phyloP scores from a whole-genome alignment of 2,888 invertebrate genomes.

The Fragum whitleyi region DNA sequence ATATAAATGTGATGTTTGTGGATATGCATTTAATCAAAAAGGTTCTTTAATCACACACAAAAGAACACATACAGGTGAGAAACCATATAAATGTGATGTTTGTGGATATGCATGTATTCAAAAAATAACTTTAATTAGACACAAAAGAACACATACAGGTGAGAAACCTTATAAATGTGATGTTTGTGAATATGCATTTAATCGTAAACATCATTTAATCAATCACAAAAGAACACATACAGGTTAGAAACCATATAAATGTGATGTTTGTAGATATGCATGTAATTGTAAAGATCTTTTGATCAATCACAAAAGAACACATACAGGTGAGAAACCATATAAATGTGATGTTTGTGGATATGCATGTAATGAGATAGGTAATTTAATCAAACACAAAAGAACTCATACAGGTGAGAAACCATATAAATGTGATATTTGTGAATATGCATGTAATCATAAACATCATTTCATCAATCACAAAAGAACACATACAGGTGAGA shows the following conservation, averaged over 20 bases:
- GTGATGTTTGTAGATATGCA: slow-evolving; percentile 7
- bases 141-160: too few relatives aligned
- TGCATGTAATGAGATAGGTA: neutral
- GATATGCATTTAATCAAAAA: too few relatives aligned
- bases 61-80: too few relatives aligned
- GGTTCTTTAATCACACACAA: too few relatives aligned
- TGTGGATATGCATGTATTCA: slow-evolving; percentile 6
- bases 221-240: neutral
- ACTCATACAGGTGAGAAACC: neutral
- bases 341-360: too few relatives aligned
- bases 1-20: too few relatives aligned
- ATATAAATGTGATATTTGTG: slow-evolving; percentile 6
- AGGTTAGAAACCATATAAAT: too few relatives aligned
- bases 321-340: too few relatives aligned
- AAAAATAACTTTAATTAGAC: neutral
- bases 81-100: too few relatives aligned
- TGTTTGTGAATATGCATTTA: neutral
- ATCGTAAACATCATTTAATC: neutral
- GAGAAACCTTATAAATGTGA: neutral
- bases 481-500: slow-evolving; percentile 7
- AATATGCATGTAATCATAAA: neutral
- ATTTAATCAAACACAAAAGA: slow-evolving; percentile 1
- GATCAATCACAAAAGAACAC: too few relatives aligned
- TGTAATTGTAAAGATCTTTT: neutral
- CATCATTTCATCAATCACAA: neutral